Evolutionary conservation across 2,113 vertebrate species (phyloP).

Genomic region (Hystrix cristata): DNA sequence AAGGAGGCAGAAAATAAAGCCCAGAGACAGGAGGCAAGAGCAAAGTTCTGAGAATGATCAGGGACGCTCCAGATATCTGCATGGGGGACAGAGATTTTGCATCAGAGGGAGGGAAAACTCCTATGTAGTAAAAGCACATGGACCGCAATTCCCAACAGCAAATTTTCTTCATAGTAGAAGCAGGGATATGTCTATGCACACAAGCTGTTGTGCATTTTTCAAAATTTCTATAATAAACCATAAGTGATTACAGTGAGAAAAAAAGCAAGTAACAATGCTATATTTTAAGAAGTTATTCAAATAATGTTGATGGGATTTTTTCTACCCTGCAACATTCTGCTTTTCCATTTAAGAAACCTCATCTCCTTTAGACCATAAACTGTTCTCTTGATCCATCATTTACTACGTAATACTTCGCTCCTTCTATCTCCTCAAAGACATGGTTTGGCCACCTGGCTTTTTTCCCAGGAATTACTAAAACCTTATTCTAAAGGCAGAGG

Average conservation of each 20-base stretch:
- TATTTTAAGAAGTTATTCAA: neutral
- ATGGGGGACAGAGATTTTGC: rapidly evolving
- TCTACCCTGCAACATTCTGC: neutral
- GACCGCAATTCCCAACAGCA: rapidly evolving
- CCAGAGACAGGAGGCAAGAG: neutral
- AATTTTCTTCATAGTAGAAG: neutral
- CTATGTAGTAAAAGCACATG: rapidly evolving
- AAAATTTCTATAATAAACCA: neutral
- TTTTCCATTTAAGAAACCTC: neutral
- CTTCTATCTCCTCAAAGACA: neutral
- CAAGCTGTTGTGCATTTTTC: neutral
- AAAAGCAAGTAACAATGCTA: neutral
- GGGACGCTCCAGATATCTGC: rapidly evolving
- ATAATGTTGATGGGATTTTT: neutral
- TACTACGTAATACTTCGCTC: neutral
- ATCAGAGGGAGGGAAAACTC: neutral
- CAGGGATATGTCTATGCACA: neutral
- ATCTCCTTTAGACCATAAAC: neutral
- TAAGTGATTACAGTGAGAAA: neutral
- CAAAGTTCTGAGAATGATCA: neutral
- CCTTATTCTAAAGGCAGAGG: conserved; percentile 11
- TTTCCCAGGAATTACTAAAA: conserved; percentile 11
- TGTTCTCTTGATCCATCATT: neutral
- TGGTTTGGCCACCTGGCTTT: neutral
- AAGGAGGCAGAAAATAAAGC: neutral